Percentiles rank a stretch among this genome's conserved stretches.
Conservation (phyloP, 2,888 invertebrate genomes). For the Acanthopleura granulata region DNA sequence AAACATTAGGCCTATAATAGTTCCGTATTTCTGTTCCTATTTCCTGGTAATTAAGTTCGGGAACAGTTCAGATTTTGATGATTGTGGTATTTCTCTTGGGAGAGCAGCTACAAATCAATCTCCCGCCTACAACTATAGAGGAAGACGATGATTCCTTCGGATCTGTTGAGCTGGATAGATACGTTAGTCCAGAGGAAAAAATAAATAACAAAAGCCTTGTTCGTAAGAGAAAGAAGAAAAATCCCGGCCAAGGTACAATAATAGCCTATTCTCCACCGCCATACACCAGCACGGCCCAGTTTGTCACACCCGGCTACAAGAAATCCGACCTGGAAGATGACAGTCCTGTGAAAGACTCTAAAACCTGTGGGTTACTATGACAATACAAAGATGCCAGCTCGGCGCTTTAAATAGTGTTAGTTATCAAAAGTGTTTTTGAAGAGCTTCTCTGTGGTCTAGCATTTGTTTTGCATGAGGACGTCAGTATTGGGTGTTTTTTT, state of each 20-base stretch:
- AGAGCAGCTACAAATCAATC: background rate
- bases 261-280: slow-evolving; percentile 2
- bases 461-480: no score
- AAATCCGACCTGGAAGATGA: background rate
- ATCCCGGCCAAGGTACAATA: background rate
- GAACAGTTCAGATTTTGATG: no score
- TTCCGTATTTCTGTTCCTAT: no score
- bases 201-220: background rate
- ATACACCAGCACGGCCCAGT: background rate
- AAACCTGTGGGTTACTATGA: slow-evolving; percentile 1
- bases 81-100: background rate
- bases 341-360: background rate
- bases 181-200: slow-evolving; percentile 23
- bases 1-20: no score
- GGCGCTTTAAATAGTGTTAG: no score
- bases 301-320: background rate
- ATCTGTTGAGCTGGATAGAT: slow-evolving; percentile 43
- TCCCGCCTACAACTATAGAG: background rate
- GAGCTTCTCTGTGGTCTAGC: no score
- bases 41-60: no score
- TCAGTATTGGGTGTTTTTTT: no score
- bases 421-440: no score
- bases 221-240: background rate
- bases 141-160: slow-evolving; percentile 40
- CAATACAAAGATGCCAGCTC: background rate